phyloP scores from a whole-genome alignment of 1,140 invertebrate species.

The Acromyrmex echinatior region DNA sequence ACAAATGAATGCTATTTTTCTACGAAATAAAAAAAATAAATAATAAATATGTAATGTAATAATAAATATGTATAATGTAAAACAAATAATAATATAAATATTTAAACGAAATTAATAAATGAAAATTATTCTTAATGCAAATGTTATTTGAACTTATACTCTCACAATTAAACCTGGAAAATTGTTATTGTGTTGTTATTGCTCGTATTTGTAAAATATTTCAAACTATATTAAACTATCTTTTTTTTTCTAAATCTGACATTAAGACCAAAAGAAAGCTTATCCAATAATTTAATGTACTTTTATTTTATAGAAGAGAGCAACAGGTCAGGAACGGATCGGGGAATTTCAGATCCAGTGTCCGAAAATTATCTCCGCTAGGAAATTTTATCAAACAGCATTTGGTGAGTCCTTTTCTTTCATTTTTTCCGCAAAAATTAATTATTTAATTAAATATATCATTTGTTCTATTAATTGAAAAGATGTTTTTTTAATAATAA shows the following conservation, averaged over 20 bases:
- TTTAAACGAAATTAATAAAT: background rate
- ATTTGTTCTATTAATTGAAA: background rate
- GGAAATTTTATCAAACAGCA: slow-evolving; percentile 56
- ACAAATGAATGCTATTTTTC: background rate
- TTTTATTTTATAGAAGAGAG: slow-evolving; percentile 74
- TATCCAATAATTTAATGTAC: slow-evolving; percentile 2
- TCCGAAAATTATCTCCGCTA: slow-evolving; percentile 78
- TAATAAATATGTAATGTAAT: too few species aligned
- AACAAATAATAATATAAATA: background rate
- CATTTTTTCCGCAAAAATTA: background rate
- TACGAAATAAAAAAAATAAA: background rate
- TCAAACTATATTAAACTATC: background rate
- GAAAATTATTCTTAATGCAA: background rate
- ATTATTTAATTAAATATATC: background rate
- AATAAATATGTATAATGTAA: too few species aligned
- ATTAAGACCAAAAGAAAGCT: background rate
- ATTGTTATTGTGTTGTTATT: background rate
- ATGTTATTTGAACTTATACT: background rate
- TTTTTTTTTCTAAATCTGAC: background rate
- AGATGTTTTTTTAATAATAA: background rate
- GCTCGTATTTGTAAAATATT: background rate
- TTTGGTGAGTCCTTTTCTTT: slow-evolving; percentile 60
- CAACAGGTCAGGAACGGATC: slow-evolving; percentile 81
- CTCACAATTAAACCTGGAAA: background rate
- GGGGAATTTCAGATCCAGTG: slow-evolving; percentile 76